Evolutionary conservation across 1,140 invertebrate species (phyloP).

Genomic region (Cylas formicarius): DNA sequence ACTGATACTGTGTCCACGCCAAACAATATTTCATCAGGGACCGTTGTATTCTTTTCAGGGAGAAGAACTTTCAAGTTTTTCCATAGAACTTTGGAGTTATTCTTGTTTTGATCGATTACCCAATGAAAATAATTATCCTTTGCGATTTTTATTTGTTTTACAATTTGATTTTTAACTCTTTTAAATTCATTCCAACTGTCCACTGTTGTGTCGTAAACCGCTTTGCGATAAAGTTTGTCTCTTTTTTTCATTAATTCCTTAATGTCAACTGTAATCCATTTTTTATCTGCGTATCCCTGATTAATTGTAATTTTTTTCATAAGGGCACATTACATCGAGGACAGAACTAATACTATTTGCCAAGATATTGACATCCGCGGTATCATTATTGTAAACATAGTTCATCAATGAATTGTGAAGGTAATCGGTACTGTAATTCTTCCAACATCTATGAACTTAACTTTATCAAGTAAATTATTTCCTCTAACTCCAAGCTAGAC

Average conservation of each 20-base stretch:
- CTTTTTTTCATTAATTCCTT: conserved; percentile 2
- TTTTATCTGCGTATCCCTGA: conserved; percentile 2
- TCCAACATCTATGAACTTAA: neutral
- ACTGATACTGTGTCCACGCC: no score
- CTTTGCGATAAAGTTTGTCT: conserved; percentile 4
- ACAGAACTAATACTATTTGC: neutral
- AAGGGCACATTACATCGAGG: conserved; percentile 2
- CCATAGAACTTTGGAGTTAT: no score
- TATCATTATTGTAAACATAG: neutral
- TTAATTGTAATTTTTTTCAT: conserved; percentile 6
- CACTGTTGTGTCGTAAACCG: neutral
- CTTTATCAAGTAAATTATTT: neutral
- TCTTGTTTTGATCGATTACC: no score
- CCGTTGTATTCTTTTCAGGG: no score
- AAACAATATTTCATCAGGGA: no score
- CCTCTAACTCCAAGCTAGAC: neutral
- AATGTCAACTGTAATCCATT: conserved; percentile 6
- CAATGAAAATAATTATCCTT: conserved; percentile 4
- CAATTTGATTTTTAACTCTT: conserved; percentile 5
- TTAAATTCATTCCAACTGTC: conserved; percentile 1
- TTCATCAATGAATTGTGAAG: neutral
- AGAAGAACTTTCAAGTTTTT: no score
- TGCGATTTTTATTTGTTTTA: conserved; percentile 8
- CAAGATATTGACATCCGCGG: conserved; percentile 1
- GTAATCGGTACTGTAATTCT: conserved; percentile 2